Base-by-base conservation (phyloP, 1,140 invertebrate species). In the Papilio polytes region DNA sequence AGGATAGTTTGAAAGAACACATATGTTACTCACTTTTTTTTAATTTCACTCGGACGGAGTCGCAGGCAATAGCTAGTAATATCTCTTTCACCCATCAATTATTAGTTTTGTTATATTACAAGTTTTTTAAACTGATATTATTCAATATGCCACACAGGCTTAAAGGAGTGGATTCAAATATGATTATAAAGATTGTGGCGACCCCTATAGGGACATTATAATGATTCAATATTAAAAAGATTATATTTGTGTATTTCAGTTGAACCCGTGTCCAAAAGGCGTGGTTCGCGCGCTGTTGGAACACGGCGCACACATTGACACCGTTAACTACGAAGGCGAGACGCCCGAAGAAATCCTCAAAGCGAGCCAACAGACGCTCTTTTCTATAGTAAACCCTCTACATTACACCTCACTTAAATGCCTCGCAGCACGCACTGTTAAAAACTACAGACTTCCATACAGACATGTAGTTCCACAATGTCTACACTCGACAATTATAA, bases 231-330 rank as follows among this genome's bases (percentile, higher is more conserved):
- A 41, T 41, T 48, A 48, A 48, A 48, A 48, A 12, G 6, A 48
- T 48, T 2, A 1, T 48, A 48, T 48, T 48, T 48, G 22, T 78
- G 15, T 48, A 80, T 81, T 76, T 7, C 89, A 95, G 95, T 85
- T 95, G 6, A 95, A 96, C 87, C 97, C 96, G 7, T 97, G 96
- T 90, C 96, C 96, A 13, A 95, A 96, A 2, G 96, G 96, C 18
- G 95, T 98, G 15, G 96, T 98, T 0, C 95, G 96, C 81, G 96
- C 96, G 3, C 95, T 99, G 0, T 95, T 99, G 0, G 95, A 97
- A 3, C 95, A 96, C 85, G 98, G 98, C 41, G 98, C 98, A 12
- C 98, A 99, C 94, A 95, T 99, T 76, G 98, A 99, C 94, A 96
- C 96, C n/a, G 97, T 97, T 63, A 99, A 99, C 92, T 95, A 96